Conservation (phyloP, 2,113 vertebrate species). For the Sebastes schlegelii region DNA sequence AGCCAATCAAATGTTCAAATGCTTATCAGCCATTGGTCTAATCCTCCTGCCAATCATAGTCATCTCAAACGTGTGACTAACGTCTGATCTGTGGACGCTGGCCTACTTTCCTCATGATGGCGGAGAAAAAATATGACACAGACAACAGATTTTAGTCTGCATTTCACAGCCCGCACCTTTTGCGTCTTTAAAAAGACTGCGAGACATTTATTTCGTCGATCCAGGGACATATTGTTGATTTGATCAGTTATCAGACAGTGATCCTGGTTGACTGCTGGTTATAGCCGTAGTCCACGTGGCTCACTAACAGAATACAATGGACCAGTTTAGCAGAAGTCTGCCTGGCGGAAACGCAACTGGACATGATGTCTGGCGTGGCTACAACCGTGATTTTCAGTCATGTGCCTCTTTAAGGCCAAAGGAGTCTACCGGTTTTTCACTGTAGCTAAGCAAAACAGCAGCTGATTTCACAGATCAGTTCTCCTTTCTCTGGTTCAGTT, state of each 20-base stretch:
- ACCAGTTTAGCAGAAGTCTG: conserved; percentile 1
- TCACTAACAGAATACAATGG: conserved; percentile 11
- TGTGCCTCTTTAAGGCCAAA: conserved; percentile 6
- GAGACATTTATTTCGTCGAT: not conserved
- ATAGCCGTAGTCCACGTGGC: conserved; percentile 66
- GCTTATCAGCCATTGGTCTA: conserved; percentile 58
- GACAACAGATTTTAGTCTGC: not conserved
- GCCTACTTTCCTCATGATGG: conserved; percentile 56
- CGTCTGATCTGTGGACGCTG: conserved; percentile 43
- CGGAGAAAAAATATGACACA: conserved; percentile 23
- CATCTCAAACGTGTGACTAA: conserved; percentile 49
- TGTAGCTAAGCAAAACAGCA: not conserved
- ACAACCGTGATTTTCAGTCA: conserved; percentile 21
- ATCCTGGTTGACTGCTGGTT: too few species aligned
- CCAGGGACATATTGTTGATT: not conserved
- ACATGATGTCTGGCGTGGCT: not conserved
- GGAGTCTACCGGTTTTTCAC: not conserved
- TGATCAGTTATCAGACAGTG: not conserved
- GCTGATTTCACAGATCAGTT: conserved; percentile 1
- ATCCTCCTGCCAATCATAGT: conserved; percentile 48
- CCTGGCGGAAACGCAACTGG: conserved; percentile 13
- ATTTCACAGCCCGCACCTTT: not conserved
- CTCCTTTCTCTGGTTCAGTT: not conserved
- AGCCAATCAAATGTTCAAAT: conserved; percentile 42
- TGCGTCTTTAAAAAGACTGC: rapidly evolving